phyloP scores from a whole-genome alignment of 2,113 vertebrate genomes.

The Tragelaphus scriptus region DNA sequence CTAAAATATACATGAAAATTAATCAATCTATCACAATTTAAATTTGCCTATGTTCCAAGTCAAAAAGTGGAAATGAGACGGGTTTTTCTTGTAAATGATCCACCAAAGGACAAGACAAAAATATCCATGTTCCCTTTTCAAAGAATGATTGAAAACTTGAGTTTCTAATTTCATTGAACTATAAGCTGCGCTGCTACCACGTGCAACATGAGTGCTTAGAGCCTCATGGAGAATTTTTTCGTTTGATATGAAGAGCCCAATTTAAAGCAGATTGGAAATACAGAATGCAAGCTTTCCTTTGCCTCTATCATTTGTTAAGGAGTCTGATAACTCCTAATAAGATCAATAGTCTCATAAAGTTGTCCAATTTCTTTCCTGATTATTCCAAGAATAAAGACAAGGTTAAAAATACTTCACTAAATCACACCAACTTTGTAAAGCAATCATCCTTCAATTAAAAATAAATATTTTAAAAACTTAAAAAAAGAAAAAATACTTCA shows the following conservation, averaged over 20 bases:
- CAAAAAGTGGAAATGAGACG: not conserved
- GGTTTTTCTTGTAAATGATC: slow-evolving; percentile 1
- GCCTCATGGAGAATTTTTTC: not conserved
- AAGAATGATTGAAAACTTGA: not conserved
- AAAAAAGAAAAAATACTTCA: slow-evolving; percentile 8
- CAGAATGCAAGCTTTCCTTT: not conserved
- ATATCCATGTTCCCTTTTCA: not conserved
- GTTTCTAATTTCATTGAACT: slow-evolving; percentile 17
- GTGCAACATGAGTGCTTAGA: not conserved
- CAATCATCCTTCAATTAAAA: not conserved
- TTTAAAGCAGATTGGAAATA: not conserved
- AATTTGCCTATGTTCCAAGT: not conserved
- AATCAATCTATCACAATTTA: not conserved
- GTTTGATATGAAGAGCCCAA: not conserved
- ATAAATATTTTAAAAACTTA: not conserved
- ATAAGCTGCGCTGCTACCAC: not conserved
- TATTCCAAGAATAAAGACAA: slow-evolving; percentile 2
- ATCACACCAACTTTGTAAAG: not conserved
- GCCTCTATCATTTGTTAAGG: not conserved
- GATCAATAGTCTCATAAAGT: not conserved
- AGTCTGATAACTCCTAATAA: not conserved
- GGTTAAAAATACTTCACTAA: slow-evolving; percentile 29
- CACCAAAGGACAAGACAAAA: not conserved
- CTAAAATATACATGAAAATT: not conserved
- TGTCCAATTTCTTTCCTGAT: not conserved